These are phyloP conservation scores for Ephydatia muelleri DNA, from an alignment of 37 sponge, comb jelly and placozoan species.

Conservation along the genomic window DNA sequence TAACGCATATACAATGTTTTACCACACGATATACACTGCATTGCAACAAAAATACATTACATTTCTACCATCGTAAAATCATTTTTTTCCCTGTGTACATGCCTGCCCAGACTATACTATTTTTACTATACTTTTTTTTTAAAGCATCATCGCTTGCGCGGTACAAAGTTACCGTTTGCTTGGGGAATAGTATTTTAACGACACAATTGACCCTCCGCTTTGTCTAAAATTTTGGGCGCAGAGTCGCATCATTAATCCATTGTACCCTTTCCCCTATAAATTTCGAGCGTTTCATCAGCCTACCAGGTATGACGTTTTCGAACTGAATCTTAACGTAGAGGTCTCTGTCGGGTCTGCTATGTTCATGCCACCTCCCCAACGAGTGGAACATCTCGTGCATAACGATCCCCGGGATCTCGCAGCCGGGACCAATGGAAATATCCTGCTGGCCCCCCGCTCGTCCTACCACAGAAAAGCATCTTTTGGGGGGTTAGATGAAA, in stretches of 20 bases:
- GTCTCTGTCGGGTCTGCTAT: constrained; percentile 87
- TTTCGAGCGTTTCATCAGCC: background rate
- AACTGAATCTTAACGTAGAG: constrained; percentile 39
- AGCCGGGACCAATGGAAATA: constrained; percentile 81
- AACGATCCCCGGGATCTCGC: constrained; percentile 70
- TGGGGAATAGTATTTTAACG: background rate
- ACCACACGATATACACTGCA: too few relatives aligned
- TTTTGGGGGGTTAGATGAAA: background rate
- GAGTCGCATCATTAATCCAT: background rate
- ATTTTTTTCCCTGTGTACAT: too few relatives aligned
- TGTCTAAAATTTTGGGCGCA: background rate
- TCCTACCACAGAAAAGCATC: constrained; percentile 77
- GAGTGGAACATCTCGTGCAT: constrained; percentile 83
- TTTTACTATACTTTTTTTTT: too few relatives aligned
- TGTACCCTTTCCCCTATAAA: background rate
- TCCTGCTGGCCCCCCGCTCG: constrained; percentile 56
- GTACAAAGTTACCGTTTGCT: background rate
- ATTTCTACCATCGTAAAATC: too few relatives aligned
- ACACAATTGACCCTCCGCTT: background rate
- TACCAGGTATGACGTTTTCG: constrained; percentile 58
- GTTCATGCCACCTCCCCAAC: constrained; percentile 84
- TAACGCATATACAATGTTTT: too few relatives aligned
- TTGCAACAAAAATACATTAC: too few relatives aligned
- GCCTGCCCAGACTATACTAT: too few relatives aligned
- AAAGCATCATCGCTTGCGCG: too few relatives aligned